Conservation (phyloP, 2,888 invertebrate genomes). For the Ecdyonurus torrentis region DNA sequence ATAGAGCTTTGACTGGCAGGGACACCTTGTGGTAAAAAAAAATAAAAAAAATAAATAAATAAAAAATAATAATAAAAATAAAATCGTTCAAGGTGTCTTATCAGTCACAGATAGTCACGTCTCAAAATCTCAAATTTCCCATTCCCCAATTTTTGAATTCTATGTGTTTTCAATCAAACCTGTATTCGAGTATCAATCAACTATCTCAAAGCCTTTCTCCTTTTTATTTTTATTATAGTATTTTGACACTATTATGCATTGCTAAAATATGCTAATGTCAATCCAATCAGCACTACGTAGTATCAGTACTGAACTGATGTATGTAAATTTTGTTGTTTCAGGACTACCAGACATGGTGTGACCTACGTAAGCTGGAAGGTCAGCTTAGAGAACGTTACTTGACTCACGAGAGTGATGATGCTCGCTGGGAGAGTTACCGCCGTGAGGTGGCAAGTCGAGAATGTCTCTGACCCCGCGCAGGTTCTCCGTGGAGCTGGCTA, state of each 20-base stretch:
- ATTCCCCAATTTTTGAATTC: too few relatives aligned
- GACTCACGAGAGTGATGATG: constrained; percentile 85
- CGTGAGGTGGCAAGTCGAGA: constrained; percentile 15
- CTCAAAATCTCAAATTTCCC: too few relatives aligned
- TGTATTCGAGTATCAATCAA: too few relatives aligned
- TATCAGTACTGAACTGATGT: neutral
- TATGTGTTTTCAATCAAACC: too few relatives aligned
- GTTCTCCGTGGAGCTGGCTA: neutral
- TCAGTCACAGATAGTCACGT: too few relatives aligned
- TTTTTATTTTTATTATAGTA: neutral
- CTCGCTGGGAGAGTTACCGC: constrained; percentile 59
- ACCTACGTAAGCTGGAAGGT: constrained; percentile 73
- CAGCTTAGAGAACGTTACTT: constrained; percentile 64
- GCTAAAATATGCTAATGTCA: neutral
- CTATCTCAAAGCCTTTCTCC: neutral
- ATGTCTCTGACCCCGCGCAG: neutral
- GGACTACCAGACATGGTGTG: constrained; percentile 89
- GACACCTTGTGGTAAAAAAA: too few relatives aligned
- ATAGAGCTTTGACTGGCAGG: too few relatives aligned
- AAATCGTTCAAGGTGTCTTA: too few relatives aligned
- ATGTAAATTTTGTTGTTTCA: constrained; percentile 21
- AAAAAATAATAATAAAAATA: too few relatives aligned
- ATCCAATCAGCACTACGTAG: neutral
- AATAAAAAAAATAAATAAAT: too few relatives aligned
- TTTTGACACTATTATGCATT: neutral